phyloP scores from a whole-genome alignment of 2,888 invertebrate genomes.

The Carterocephalus palaemon region DNA sequence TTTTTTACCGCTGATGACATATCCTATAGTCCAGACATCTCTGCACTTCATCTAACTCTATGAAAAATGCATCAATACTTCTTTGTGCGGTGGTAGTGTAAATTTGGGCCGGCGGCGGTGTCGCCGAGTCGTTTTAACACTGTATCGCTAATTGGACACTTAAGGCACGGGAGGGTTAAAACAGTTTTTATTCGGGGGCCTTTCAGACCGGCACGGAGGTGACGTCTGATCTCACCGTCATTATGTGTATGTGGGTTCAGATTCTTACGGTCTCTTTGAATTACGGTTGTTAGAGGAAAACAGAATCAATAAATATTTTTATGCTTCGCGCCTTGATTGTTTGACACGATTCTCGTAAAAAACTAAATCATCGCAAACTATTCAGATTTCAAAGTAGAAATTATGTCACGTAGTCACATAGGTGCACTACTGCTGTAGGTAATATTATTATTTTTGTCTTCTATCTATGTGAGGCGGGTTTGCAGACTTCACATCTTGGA shows the following conservation, averaged over 20 bases:
- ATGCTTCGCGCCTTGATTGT: not conserved
- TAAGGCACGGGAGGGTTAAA: slow-evolving; percentile 61
- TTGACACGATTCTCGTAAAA: slow-evolving; percentile 2
- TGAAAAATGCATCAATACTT: slow-evolving; percentile 58
- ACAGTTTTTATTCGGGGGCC: slow-evolving; percentile 66
- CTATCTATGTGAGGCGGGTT: too few species aligned
- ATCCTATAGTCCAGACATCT: slow-evolving; percentile 27
- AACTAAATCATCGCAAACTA: too few species aligned
- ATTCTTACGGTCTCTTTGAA: not conserved
- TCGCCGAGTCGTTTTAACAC: slow-evolving; percentile 76
- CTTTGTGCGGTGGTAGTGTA: slow-evolving; percentile 67
- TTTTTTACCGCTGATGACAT: not conserved
- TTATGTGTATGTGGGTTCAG: slow-evolving; percentile 12
- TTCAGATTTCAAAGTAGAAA: too few species aligned
- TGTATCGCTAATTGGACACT: slow-evolving; percentile 74
- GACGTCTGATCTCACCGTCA: slow-evolving; percentile 20
- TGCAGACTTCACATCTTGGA: too few species aligned
- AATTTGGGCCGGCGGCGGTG: slow-evolving; percentile 63
- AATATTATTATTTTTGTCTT: too few species aligned
- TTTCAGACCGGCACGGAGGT: slow-evolving; percentile 50
- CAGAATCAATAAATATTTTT: slow-evolving; percentile 4
- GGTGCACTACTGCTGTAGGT: too few species aligned
- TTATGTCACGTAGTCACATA: too few species aligned
- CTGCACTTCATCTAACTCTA: slow-evolving; percentile 36
- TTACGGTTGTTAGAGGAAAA: slow-evolving; percentile 10